Percentiles rank a stretch among this genome's conserved stretches.
phyloP scores from a whole-genome alignment of 53 echinoderm and acorn worm species.

The Astropecten irregularis region DNA sequence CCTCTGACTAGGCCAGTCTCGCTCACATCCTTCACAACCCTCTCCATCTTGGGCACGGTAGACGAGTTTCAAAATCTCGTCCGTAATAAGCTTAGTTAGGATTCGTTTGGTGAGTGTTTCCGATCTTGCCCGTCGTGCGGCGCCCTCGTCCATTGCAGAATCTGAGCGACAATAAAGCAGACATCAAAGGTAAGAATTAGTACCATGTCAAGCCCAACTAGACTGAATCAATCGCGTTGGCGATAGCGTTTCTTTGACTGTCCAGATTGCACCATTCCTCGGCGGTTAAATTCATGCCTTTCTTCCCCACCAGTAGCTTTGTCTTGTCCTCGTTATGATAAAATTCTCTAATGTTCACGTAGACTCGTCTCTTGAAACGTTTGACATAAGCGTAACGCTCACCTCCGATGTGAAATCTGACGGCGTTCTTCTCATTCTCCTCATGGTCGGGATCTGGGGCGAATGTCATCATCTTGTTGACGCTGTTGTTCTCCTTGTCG shows the following conservation, averaged over 20 bases:
- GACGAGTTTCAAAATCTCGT: not conserved
- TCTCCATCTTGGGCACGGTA: not conserved
- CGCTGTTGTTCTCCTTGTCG: too few relatives aligned
- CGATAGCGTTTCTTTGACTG: not conserved
- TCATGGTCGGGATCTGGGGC: conserved; percentile 11
- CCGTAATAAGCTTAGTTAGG: conserved; percentile 7
- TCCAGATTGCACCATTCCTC: not conserved
- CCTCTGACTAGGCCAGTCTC: conserved; percentile 18
- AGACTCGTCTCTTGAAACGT: conserved; percentile 26
- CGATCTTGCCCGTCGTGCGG: not conserved
- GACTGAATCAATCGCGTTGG: not conserved
- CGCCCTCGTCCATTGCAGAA: not conserved
- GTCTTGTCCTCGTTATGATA: not conserved
- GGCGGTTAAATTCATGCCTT: conserved; percentile 19
- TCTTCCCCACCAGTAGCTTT: conserved; percentile 18
- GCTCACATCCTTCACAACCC: conserved; percentile 30
- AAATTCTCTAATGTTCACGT: conserved; percentile 18
- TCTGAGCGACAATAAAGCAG: not conserved
- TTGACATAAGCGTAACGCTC: conserved; percentile 34
- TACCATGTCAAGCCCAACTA: not conserved
- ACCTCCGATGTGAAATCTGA: too few relatives aligned
- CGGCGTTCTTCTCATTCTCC: conserved; percentile 7
- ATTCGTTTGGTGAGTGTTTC: conserved; percentile 7
- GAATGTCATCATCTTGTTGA: not conserved
- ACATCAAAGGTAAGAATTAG: not conserved